Conservation (phyloP, 2,888 invertebrate species). For the Spicauda simplicius region DNA sequence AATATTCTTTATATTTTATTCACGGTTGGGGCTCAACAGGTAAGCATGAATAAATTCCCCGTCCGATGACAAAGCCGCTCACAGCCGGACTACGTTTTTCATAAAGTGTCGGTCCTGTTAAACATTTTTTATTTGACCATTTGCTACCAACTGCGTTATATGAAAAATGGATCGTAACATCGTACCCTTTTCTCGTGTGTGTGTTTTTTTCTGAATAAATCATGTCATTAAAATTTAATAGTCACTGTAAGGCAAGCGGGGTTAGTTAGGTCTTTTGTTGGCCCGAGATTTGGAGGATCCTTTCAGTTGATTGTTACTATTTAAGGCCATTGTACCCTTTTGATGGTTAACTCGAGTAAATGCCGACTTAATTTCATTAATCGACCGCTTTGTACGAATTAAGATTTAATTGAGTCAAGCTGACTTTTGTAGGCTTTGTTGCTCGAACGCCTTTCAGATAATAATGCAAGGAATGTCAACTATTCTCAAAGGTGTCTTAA, state of each 20-base stretch:
- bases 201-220: conserved; percentile 76
- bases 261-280: conserved; percentile 83
- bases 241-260: conserved; percentile 73
- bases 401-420: conserved; percentile 83
- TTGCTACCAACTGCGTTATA: conserved; percentile 85
- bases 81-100: conserved; percentile 77
- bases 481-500: conserved; percentile 70
- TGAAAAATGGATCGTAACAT: conserved; percentile 84
- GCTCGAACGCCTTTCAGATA: conserved; percentile 55
- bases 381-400: conserved; percentile 82
- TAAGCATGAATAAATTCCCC: conserved; percentile 79
- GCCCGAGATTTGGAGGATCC: conserved; percentile 65
- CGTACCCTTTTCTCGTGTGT: conserved; percentile 80
- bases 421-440: conserved; percentile 67
- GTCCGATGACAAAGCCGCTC: conserved; percentile 80
- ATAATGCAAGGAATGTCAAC: conserved; percentile 71
- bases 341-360: conserved; percentile 80
- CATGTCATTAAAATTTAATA: conserved; percentile 85
- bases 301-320: conserved; percentile 82
- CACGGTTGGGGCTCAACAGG: conserved; percentile 80
- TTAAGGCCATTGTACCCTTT: conserved; percentile 73
- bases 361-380: conserved; percentile 85
- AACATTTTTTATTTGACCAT: conserved; percentile 84
- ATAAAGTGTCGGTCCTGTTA: conserved; percentile 82
- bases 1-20: conserved; percentile 81